A percentile compares a stretch with the other conserved stretches of the same genome.
These are phyloP conservation scores for Catalaphyllia jardinei DNA, from an alignment of 64 coral and sea anemone species.

Conservation along the genomic window DNA sequence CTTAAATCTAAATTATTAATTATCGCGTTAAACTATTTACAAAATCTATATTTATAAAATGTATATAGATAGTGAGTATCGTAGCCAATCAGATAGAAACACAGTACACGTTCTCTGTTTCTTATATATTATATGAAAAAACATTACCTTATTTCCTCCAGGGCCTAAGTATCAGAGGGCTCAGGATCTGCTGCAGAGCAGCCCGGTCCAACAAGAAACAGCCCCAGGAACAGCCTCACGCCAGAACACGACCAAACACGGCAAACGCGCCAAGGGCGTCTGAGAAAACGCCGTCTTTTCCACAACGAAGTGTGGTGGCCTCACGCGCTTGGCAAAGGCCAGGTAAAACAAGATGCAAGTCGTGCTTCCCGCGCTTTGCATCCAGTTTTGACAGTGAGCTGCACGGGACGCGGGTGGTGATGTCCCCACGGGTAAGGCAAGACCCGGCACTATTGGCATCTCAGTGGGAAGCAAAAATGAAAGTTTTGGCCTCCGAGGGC, in stretches of 20 bases:
- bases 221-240: not conserved
- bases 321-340: not conserved
- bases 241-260: slow-evolving; percentile 18
- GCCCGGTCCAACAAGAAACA: not conserved
- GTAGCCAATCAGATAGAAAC: too few relatives aligned
- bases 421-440: slow-evolving; percentile 7
- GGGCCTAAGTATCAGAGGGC: not conserved
- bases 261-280: not conserved
- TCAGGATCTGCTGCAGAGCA: not conserved
- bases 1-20: too few relatives aligned
- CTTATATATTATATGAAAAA: too few relatives aligned
- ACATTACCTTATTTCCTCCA: not conserved
- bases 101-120: too few relatives aligned
- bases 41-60: too few relatives aligned
- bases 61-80: too few relatives aligned
- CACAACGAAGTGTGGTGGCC: not conserved
- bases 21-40: too few relatives aligned
- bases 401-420: not conserved
- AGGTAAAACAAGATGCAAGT: slow-evolving; percentile 17
- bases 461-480: not conserved
- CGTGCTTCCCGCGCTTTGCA: slow-evolving; percentile 10
- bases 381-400: not conserved
- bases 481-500: not conserved
- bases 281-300: not conserved
- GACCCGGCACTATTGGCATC: not conserved